These are phyloP conservation scores for Melipona quadrifasciata DNA, from an alignment of 1,140 invertebrate genomes.

Conservation along the genomic window DNA sequence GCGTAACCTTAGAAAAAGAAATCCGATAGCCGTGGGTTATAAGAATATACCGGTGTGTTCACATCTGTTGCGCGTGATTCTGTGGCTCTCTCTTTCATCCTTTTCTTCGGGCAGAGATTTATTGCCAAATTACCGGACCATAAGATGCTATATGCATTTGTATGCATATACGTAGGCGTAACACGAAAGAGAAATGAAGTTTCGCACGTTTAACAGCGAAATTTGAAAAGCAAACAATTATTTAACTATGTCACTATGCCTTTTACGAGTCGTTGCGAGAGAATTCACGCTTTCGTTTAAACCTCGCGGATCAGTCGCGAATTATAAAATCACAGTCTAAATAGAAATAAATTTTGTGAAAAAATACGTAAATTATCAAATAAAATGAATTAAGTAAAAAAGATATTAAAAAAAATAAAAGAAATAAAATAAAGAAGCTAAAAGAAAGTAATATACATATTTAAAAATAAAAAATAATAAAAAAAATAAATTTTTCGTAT, in stretches of 20 bases:
- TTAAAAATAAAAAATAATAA: no score
- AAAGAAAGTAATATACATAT: no score
- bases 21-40: neutral
- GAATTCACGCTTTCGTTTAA: neutral
- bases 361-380: no score
- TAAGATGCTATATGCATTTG: neutral
- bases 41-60: neutral
- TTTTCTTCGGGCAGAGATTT: constrained; percentile 11
- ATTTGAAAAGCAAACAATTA: neutral
- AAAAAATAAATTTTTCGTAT: no score
- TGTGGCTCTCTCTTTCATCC: neutral
- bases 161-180: neutral
- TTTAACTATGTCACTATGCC: neutral
- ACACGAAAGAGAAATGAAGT: constrained; percentile 7
- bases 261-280: neutral
- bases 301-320: neutral
- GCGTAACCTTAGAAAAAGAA: neutral
- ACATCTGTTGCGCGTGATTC: neutral
- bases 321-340: neutral
- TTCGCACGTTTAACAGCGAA: neutral
- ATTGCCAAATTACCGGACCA: constrained; percentile 5
- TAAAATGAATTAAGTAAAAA: no score
- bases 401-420: no score
- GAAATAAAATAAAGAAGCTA: no score
- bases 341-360: no score